Evolutionary conservation across 2,113 vertebrate genomes (phyloP).

Genomic region (Lepidothrix coronata): DNA sequence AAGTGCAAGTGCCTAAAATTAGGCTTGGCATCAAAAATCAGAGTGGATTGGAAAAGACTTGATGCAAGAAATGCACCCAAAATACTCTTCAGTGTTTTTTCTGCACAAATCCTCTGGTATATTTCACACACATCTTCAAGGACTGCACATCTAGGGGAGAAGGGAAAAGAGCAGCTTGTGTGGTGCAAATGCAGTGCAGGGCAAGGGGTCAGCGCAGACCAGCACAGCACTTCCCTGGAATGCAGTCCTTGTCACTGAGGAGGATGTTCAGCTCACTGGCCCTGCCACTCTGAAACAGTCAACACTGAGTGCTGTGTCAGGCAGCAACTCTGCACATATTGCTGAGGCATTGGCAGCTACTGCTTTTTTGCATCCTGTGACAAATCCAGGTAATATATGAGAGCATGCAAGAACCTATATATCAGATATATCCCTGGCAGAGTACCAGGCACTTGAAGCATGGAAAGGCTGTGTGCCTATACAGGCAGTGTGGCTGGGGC

Average conservation of each 20-base stretch:
- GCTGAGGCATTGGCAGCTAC: background rate
- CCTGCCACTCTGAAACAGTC: accelerated
- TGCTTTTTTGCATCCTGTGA: background rate
- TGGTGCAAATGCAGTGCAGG: accelerated
- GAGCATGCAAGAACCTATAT: background rate
- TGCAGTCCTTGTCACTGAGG: accelerated
- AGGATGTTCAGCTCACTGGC: accelerated
- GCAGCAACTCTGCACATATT: accelerated
- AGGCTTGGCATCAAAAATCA: background rate
- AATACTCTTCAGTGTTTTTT: background rate
- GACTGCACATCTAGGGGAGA: background rate
- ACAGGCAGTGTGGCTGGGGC: background rate
- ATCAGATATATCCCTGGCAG: background rate
- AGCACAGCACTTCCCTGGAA: background rate
- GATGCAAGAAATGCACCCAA: background rate
- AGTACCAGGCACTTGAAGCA: background rate
- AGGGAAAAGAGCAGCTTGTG: background rate
- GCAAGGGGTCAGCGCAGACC: background rate
- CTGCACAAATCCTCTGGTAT: background rate
- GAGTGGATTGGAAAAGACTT: background rate
- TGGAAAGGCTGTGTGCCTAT: background rate
- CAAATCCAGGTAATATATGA: background rate
- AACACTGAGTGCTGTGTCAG: background rate
- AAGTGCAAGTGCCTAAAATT: background rate
- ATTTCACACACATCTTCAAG: background rate